Percentiles rank a stretch among this genome's conserved stretches.
These are phyloP conservation scores for Oryzias javanicus DNA, from an alignment of 2,113 vertebrate species.

Conservation along the genomic window DNA sequence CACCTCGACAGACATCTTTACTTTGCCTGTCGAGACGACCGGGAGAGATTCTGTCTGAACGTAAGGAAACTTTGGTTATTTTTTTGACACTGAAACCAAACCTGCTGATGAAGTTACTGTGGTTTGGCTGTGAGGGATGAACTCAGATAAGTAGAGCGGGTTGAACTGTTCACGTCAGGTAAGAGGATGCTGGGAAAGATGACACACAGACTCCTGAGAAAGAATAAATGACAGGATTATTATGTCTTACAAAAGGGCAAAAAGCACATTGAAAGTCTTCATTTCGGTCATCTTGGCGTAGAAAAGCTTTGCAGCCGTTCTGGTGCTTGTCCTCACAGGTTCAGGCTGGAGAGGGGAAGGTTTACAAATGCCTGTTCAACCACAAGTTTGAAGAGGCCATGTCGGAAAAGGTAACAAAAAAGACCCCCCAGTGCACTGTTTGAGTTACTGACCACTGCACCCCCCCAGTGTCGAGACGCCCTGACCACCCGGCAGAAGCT, in stretches of 20 bases:
- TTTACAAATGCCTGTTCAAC: slow-evolving; percentile 98
- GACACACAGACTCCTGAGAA: too few species aligned
- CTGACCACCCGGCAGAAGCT: slow-evolving; percentile 95
- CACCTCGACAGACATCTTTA: slow-evolving; percentile 94
- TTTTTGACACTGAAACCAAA: too few species aligned
- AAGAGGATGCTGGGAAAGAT: too few species aligned
- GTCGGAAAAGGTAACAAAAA: slow-evolving; percentile 78
- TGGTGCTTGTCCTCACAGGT: slow-evolving; percentile 69
- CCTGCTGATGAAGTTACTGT: too few species aligned
- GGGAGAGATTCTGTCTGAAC: slow-evolving; percentile 94
- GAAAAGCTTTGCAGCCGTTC: too few species aligned
- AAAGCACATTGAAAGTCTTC: too few species aligned
- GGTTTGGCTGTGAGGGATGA: too few species aligned
- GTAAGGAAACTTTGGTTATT: slow-evolving; percentile 67
- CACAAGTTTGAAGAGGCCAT: slow-evolving; percentile 99
- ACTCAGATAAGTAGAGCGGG: too few species aligned
- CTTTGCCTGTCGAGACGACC: slow-evolving; percentile 93
- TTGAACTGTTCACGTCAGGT: too few species aligned
- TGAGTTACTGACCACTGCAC: not conserved
- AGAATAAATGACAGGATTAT: too few species aligned
- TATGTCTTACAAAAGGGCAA: too few species aligned
- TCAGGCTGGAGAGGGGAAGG: slow-evolving; percentile 91
- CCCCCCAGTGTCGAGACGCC: slow-evolving; percentile 86
- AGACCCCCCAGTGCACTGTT: not conserved
- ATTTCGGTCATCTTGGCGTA: too few species aligned